Conservation (phyloP, 2,113 vertebrate species). For the Diadophis punctatus region DNA sequence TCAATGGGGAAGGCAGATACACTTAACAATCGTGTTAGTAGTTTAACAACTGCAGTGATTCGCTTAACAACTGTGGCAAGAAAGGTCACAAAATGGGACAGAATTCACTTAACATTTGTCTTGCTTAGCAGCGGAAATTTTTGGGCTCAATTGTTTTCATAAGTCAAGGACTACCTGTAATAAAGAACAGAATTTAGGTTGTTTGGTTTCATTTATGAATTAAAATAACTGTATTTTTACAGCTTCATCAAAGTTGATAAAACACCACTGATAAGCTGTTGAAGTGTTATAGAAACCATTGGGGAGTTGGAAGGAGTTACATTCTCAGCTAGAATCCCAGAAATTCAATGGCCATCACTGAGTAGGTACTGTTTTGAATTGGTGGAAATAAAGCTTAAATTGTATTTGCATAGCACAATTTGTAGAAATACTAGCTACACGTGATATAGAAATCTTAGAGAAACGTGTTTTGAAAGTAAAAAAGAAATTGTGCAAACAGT, state of each 20-base stretch:
- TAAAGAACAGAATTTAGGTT: not conserved
- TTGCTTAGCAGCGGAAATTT: not conserved
- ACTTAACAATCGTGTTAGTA: not conserved
- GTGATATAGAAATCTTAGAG: not conserved
- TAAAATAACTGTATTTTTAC: not conserved
- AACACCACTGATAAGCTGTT: not conserved
- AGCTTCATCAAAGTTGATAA: not conserved
- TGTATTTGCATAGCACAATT: not conserved
- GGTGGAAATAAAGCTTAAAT: not conserved
- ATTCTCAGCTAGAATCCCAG: not conserved
- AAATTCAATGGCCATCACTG: not conserved
- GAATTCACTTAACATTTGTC: not conserved
- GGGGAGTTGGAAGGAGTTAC: not conserved
- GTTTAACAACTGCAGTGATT: not conserved
- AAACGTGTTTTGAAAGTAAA: not conserved
- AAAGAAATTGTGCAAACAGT: not conserved
- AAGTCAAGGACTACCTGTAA: not conserved
- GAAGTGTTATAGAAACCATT: not conserved
- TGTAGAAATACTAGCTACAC: not conserved
- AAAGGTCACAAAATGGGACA: not conserved
- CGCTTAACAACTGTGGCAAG: not conserved
- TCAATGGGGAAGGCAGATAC: not conserved
- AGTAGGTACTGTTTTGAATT: not conserved
- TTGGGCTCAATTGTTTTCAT: not conserved
- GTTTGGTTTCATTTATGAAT: not conserved